phyloP scores from a whole-genome alignment of 2,797 vertebrate genomes.

The Clangula hyemalis region DNA sequence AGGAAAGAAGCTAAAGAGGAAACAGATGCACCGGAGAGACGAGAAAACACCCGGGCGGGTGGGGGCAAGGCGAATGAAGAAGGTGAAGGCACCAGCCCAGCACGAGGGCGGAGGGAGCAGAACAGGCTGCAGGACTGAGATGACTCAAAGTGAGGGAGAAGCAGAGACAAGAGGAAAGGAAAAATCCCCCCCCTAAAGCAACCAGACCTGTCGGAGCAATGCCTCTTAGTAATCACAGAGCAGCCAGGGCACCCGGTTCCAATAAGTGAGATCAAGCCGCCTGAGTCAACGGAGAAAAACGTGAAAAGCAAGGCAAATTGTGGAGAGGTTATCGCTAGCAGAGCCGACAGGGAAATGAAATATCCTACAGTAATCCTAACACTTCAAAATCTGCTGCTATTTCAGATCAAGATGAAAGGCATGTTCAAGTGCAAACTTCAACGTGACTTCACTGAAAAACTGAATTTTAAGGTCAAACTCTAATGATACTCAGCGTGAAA shows the following conservation, averaged over 20 bases:
- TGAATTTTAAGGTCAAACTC: conserved; percentile 30
- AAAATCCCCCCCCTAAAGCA: background rate
- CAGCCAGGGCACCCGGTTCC: background rate
- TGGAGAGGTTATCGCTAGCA: background rate
- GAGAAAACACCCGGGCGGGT: background rate
- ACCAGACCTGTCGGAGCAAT: background rate
- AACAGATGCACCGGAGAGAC: conserved; percentile 37
- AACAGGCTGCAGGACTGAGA: background rate
- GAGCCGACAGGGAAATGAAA: background rate
- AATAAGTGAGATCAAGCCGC: background rate
- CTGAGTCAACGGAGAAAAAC: background rate
- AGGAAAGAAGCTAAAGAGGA: conserved; percentile 46
- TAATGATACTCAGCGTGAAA: background rate
- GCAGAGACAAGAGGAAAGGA: background rate
- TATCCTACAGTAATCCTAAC: background rate
- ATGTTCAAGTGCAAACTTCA: conserved; percentile 28
- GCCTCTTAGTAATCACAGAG: background rate
- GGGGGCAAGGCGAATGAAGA: background rate
- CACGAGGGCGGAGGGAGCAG: background rate
- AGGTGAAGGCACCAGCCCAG: conserved; percentile 3
- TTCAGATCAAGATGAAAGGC: background rate
- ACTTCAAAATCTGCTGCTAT: background rate
- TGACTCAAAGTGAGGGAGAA: background rate
- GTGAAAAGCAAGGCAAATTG: background rate
- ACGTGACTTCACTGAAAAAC: background rate